phyloP scores from a whole-genome alignment of 23 tunicate species.

The Aplidium turbinatum region DNA sequence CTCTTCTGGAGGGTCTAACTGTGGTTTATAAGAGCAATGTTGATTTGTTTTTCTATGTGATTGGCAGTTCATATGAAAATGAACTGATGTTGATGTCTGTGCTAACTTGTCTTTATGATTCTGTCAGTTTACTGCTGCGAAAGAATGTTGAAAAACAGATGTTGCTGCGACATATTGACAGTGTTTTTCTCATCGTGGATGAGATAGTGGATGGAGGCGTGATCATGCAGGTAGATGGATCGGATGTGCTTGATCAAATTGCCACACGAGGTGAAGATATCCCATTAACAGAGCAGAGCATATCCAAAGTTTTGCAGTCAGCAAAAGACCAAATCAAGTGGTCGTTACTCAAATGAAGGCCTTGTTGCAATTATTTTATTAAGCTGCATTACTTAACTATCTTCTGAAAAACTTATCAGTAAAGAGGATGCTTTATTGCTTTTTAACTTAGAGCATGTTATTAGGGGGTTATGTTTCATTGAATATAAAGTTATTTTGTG shows the following conservation, averaged over 20 bases:
- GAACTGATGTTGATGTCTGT: constrained; percentile 93
- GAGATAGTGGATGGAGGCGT: constrained; percentile 98
- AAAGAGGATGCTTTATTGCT: no score
- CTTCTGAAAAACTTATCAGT: no score
- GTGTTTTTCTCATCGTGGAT: constrained; percentile 87
- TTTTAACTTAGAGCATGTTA: no score
- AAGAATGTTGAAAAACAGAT: constrained; percentile 91
- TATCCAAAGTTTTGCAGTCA: constrained; percentile 88
- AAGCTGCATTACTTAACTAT: no score
- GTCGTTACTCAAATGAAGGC: constrained; percentile 87
- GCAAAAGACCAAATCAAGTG: constrained; percentile 99
- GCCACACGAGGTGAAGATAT: constrained; percentile 91
- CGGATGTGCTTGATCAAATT: constrained; percentile 75
- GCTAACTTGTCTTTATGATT: constrained; percentile 86
- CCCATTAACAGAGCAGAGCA: constrained; percentile 91
- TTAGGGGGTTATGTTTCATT: no score
- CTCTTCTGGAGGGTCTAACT: constrained; percentile 91
- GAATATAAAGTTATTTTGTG: no score
- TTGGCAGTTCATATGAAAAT: constrained; percentile 92
- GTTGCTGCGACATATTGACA: constrained; percentile 84
- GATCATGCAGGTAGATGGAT: constrained; percentile 86
- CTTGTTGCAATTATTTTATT: no score
- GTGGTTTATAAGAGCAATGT: constrained; percentile 97
- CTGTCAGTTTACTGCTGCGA: constrained; percentile 73
- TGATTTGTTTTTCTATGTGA: constrained; percentile 94